These are phyloP conservation scores for Diarsia dahlii DNA, from an alignment of 2,888 invertebrate species.

Conservation along the genomic window DNA sequence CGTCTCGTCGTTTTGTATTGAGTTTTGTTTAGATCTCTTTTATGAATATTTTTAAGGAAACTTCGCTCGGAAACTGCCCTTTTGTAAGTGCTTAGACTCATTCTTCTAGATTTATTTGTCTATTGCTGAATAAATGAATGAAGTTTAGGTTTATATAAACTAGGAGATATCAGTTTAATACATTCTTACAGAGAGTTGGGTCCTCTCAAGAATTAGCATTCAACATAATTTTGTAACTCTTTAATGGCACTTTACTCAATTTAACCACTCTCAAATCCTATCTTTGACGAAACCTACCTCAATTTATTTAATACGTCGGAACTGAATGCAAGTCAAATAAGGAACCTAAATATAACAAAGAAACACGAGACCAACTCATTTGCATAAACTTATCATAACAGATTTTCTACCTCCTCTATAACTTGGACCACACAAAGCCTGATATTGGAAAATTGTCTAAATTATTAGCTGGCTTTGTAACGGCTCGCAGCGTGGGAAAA, in stretches of 20 bases:
- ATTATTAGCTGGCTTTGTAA: constrained; percentile 87
- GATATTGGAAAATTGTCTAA: constrained; percentile 90
- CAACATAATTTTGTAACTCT: too few species aligned
- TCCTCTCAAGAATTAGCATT: too few species aligned
- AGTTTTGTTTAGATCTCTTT: too few species aligned
- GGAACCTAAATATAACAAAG: not conserved
- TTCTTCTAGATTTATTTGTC: too few species aligned
- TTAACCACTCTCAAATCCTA: not conserved
- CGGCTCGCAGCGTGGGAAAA: constrained; percentile 87
- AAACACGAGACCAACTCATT: not conserved
- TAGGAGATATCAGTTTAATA: not conserved
- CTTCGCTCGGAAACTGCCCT: too few species aligned
- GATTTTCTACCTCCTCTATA: constrained; percentile 18
- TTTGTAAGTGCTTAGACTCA: too few species aligned
- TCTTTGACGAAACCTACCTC: too few species aligned
- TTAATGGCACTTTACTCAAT: too few species aligned
- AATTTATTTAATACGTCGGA: not conserved
- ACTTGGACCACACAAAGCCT: constrained; percentile 72
- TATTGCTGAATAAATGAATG: too few species aligned
- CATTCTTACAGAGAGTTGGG: not conserved
- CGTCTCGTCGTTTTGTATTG: too few species aligned
- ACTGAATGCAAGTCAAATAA: too few species aligned
- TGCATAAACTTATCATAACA: not conserved
- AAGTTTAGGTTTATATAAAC: not conserved
- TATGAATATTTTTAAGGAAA: too few species aligned